Evolutionary conservation across 1,140 invertebrate species (phyloP).

Genomic region (Panagrolaimus sp.): DNA sequence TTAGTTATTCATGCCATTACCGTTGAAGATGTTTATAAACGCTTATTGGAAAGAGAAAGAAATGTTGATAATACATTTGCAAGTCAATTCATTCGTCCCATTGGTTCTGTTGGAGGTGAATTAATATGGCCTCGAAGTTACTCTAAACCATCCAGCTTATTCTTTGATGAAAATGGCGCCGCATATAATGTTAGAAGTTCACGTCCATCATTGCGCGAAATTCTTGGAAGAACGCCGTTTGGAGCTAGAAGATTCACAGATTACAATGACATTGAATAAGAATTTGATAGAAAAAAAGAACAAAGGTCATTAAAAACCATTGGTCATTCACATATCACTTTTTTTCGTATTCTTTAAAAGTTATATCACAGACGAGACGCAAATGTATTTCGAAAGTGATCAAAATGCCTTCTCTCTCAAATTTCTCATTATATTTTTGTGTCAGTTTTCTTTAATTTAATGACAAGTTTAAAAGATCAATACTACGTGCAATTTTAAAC

Average conservation of each 20-base stretch:
- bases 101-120: conserved; percentile 29
- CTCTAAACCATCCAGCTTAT: conserved; percentile 31
- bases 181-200: conserved; percentile 27
- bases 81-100: conserved; percentile 24
- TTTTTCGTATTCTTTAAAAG: too few species aligned
- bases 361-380: too few species aligned
- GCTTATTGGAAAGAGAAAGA: conserved; percentile 24
- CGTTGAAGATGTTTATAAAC: conserved; percentile 30
- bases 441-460: too few species aligned
- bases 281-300: background rate
- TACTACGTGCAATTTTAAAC: too few species aligned
- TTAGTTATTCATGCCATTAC: conserved; percentile 23
- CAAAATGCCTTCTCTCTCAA: too few species aligned
- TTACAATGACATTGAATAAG: conserved; percentile 10
- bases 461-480: too few species aligned
- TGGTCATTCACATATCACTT: too few species aligned
- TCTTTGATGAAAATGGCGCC: conserved; percentile 40
- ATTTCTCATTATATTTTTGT: too few species aligned
- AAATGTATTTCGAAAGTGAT: too few species aligned
- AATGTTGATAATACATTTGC: conserved; percentile 24
- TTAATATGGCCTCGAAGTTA: conserved; percentile 37
- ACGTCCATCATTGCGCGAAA: conserved; percentile 17
- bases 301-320: background rate
- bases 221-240: conserved; percentile 11
- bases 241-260: background rate